These are phyloP conservation scores for Tachina fera DNA, from an alignment of 2,888 invertebrate species.

Conservation along the genomic window DNA sequence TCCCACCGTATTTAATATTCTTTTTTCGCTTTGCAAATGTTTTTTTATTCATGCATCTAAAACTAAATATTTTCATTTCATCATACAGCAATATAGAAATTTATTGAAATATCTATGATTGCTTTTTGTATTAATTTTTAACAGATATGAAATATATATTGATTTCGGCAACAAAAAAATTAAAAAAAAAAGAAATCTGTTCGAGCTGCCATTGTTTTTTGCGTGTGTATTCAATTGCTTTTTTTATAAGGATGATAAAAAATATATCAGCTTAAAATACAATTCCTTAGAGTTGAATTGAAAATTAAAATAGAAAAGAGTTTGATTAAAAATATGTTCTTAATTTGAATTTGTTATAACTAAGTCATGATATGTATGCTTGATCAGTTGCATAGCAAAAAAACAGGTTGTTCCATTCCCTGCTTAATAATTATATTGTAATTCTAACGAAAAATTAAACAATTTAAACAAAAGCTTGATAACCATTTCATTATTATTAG, in stretches of 20 bases:
- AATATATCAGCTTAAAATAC: too few species aligned
- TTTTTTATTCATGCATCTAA: slow-evolving; percentile 31
- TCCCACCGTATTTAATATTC: slow-evolving; percentile 5
- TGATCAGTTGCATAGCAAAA: too few species aligned
- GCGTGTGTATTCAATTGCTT: background rate
- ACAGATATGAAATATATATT: slow-evolving; percentile 13
- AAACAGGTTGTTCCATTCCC: too few species aligned
- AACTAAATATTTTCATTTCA: slow-evolving; percentile 37
- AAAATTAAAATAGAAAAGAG: too few species aligned
- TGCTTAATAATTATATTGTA: too few species aligned
- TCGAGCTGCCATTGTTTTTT: background rate
- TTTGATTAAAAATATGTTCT: too few species aligned
- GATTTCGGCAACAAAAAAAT: background rate
- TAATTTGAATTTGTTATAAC: too few species aligned
- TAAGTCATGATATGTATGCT: too few species aligned
- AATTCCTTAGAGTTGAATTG: too few species aligned
- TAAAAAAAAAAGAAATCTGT: background rate
- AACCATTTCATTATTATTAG: too few species aligned
- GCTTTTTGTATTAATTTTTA: slow-evolving; percentile 21
- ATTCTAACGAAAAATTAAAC: too few species aligned
- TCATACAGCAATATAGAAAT: background rate
- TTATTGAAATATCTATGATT: slow-evolving; percentile 33
- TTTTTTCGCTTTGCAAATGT: background rate
- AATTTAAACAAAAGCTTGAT: too few species aligned
- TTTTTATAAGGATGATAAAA: background rate